phyloP scores from a whole-genome alignment of 2,888 invertebrate genomes.

The Gryllus longicercus region DNA sequence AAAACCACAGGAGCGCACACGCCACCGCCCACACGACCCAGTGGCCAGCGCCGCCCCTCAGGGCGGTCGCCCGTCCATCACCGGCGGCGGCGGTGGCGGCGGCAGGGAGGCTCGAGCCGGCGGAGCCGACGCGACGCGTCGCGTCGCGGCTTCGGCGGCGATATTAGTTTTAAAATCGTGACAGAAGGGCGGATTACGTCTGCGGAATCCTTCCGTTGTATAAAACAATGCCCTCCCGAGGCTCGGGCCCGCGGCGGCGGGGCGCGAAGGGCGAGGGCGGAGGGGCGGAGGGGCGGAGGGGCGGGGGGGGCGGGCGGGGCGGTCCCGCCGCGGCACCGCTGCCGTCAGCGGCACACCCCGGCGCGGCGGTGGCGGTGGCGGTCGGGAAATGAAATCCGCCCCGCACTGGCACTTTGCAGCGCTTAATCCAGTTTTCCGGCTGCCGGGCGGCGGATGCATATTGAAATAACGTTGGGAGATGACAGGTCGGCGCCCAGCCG shows the following conservation, averaged over 20 bases:
- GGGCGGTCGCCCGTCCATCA: neutral
- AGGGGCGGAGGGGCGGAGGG: too few species aligned
- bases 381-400: conserved; percentile 33
- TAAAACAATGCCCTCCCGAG: too few species aligned
- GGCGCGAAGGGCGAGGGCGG: too few species aligned
- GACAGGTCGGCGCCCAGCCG: neutral
- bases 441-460: conserved; percentile 20
- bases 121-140: neutral
- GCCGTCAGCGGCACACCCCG: neutral
- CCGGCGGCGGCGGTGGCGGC: neutral
- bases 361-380: neutral
- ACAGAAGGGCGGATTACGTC: too few species aligned
- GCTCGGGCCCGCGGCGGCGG: too few species aligned
- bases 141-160: too few species aligned
- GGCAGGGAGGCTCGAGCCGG: neutral
- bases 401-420: conserved; percentile 37
- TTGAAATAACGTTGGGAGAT: neutral
- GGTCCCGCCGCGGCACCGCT: too few species aligned
- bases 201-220: too few species aligned
- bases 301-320: too few species aligned
- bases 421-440: conserved; percentile 39
- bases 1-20: conserved; percentile 6
- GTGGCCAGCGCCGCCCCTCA: neutral
- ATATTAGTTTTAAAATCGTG: too few species aligned
- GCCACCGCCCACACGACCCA: neutral